Conservation (phyloP, 30 jellyfish, hydroid and myxozoan genomes). For the Aurelia aurita complex sp. Pacific region DNA sequence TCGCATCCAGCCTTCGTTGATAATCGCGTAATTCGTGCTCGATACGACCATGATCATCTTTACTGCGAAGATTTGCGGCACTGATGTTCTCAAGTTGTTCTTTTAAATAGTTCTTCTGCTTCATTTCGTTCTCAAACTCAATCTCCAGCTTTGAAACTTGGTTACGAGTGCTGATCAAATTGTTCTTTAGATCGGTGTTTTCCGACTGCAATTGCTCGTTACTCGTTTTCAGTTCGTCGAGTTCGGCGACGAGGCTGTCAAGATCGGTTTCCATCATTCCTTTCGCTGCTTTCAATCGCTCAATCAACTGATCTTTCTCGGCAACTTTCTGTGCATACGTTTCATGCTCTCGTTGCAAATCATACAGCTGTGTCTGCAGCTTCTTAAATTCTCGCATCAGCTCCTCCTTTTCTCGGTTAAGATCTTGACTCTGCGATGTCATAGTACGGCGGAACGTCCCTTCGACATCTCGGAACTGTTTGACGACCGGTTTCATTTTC, state of each 20-base stretch:
- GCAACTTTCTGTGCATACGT: conserved; percentile 76
- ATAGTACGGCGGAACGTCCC: conserved; percentile 75
- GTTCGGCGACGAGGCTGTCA: conserved; percentile 73
- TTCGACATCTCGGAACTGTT: conserved; percentile 76
- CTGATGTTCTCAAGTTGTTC: conserved; percentile 78
- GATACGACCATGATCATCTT: conserved; percentile 78
- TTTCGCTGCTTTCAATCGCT: conserved; percentile 81
- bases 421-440: conserved; percentile 69
- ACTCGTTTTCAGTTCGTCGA: conserved; percentile 62
- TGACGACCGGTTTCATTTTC: conserved; percentile 76
- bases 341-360: conserved; percentile 89
- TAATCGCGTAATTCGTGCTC: conserved; percentile 90
- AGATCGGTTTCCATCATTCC: conserved; percentile 68
- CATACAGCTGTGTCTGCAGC: conserved; percentile 78
- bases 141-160: conserved; percentile 82
- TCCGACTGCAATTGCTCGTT: conserved; percentile 77
- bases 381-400: conserved; percentile 88
- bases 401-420: conserved; percentile 86
- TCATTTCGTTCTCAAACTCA: conserved; percentile 81
- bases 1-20: conserved; percentile 84
- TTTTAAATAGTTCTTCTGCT: conserved; percentile 85
- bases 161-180: conserved; percentile 57
- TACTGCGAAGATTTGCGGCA: conserved; percentile 50
- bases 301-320: conserved; percentile 84
- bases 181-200: conserved; percentile 80